These are phyloP conservation scores for Toxostoma redivivum DNA, from an alignment of 2,113 vertebrate genomes.

Conservation along the genomic window DNA sequence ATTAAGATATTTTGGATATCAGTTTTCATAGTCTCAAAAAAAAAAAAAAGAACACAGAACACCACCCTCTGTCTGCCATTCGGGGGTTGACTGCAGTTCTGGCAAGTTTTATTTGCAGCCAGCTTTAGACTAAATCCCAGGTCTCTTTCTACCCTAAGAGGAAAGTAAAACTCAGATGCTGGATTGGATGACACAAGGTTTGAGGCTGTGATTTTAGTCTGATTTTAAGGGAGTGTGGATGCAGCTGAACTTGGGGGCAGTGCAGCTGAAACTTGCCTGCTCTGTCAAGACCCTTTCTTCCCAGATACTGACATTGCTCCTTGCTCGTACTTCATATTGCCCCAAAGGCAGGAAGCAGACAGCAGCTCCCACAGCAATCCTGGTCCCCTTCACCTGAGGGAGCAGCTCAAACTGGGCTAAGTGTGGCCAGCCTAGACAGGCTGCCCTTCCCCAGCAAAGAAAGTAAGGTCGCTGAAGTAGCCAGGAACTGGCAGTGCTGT, in stretches of 20 bases:
- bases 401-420: background rate
- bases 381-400: background rate
- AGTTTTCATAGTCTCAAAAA: background rate
- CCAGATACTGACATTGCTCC: background rate
- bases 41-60: fast-evolving
- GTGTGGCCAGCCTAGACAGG: background rate
- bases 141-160: background rate
- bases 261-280: fast-evolving
- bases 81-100: background rate
- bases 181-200: background rate
- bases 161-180: background rate
- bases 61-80: background rate
- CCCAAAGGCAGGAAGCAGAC: background rate
- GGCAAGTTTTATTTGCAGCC: background rate
- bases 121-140: background rate
- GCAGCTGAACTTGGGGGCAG: background rate
- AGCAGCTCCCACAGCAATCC: background rate
- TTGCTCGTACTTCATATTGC: background rate
- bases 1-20: background rate
- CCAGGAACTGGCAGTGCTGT: background rate
- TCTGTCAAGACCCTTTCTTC: background rate
- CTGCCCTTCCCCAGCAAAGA: background rate
- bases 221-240: background rate
- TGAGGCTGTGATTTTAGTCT: background rate
- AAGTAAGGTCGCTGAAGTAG: background rate